These are phyloP conservation scores for Acanthosepion pharaonis DNA, from an alignment of 2,888 invertebrate species.

Conservation along the genomic window DNA sequence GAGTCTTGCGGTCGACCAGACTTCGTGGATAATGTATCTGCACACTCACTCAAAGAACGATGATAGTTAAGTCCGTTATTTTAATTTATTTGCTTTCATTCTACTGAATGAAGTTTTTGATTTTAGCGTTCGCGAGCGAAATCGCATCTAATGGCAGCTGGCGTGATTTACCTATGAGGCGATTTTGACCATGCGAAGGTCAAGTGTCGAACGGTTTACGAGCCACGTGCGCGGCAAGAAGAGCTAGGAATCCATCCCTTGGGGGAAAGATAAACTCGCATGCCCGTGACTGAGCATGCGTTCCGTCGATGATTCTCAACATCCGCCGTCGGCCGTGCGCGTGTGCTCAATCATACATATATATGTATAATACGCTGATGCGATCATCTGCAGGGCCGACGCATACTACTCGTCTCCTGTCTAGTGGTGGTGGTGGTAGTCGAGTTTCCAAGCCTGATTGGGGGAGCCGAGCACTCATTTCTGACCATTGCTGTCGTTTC, in stretches of 20 bases:
- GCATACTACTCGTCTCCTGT: too few species aligned
- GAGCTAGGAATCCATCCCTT: background rate
- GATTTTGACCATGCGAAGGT: background rate
- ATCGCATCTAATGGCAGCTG: background rate
- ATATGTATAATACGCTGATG: background rate
- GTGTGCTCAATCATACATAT: background rate
- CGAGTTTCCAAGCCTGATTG: too few species aligned
- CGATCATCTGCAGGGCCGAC: background rate
- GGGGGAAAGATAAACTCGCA: background rate
- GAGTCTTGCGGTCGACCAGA: background rate
- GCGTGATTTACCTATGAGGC: background rate
- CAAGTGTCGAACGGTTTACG: background rate
- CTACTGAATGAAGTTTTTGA: background rate
- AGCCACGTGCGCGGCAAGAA: background rate
- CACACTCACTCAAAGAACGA: rapidly evolving
- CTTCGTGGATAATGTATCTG: background rate
- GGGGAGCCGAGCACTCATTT: too few species aligned
- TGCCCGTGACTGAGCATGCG: background rate
- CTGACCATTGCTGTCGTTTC: too few species aligned
- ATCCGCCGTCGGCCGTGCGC: background rate
- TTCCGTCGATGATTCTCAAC: background rate
- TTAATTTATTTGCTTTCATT: background rate
- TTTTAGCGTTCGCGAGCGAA: background rate
- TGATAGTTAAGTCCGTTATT: background rate
- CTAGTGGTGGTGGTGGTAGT: too few species aligned